A percentile compares a stretch with the other conserved stretches of the same genome.
Evolutionary conservation across 2,113 vertebrate species (phyloP).

Genomic region (Phoenicopterus ruber): DNA sequence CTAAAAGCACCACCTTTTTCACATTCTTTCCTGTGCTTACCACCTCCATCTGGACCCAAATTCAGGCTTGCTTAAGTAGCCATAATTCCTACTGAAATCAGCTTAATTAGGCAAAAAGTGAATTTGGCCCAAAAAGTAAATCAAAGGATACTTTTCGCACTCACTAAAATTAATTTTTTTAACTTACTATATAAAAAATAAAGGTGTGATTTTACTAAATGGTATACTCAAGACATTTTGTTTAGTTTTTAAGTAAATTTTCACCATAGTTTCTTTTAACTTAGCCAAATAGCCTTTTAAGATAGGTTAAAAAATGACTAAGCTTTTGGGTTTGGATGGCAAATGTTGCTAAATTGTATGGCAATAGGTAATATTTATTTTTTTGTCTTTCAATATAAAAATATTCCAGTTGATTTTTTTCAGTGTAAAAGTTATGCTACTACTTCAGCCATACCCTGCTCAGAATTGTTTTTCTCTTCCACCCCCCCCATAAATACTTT

Average conservation of each 20-base stretch:
- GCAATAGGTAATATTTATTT: background rate
- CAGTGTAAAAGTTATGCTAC: background rate
- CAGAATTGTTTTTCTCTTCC: background rate
- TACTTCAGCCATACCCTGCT: background rate
- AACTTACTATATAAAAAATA: background rate
- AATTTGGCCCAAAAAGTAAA: background rate
- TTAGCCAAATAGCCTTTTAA: background rate
- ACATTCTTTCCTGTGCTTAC: background rate
- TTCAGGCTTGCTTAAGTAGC: background rate
- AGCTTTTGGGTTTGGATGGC: background rate
- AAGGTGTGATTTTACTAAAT: background rate
- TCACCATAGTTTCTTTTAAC: background rate
- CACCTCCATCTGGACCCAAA: background rate
- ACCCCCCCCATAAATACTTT: background rate
- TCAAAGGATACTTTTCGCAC: background rate
- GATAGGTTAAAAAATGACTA: background rate
- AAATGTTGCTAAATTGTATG: background rate
- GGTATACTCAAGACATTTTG: background rate
- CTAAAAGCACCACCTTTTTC: background rate
- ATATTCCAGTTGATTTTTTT: background rate
- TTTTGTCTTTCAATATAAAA: background rate
- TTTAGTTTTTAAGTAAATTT: background rate
- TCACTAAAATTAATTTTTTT: background rate
- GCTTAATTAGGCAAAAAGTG: background rate
- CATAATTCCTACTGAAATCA: background rate